Base-by-base conservation (phyloP, 2,888 invertebrate species). In the Vanessa cardui region DNA sequence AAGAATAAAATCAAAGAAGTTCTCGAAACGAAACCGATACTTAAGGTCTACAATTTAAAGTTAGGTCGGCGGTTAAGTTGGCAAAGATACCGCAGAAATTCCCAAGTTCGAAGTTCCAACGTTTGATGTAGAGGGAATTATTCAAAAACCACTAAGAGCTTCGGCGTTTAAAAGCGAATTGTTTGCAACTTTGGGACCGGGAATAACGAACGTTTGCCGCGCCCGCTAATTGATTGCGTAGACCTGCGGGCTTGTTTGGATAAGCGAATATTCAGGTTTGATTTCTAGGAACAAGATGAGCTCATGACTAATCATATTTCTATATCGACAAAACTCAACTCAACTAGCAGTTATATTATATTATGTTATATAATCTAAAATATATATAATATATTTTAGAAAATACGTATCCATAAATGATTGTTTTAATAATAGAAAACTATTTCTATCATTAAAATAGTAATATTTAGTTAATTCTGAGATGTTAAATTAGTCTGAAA, bases 61-160 rank as follows among this genome's bases (percentile, higher is more conserved):
- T 62, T 58, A 58, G 33, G 46, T 39, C 18, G n/a, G 56, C n/a
- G 39, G 56, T 56, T 39, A 49, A 66, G 31, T 66, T 61, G 21
- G 59, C 60, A 60, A 70, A 72, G 68, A 71, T 67, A 69, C 61
- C 45, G 44, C 52, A 54, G 52, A 62, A 68, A 63, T 63, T 70
- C 44, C 62, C 39, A 58, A 66, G 58, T 71, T 63, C 47, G 18
- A 66, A 69, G 62, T 67, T 68, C 58, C 47, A 33, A 46, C 65
- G 69, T 72, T 68, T 71, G 66, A 72, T 67, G 66, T 71, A 39
- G 49, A 68, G 52, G 21, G 54, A 62, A 68, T 65, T 68, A 68
- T 69, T 72, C 68, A 46, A 66, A 67, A 64, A 68, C 64, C 71
- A 64, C 72, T 72, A 66, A 71, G 62, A 54, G 52, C 26, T 54